These are phyloP conservation scores for Alectoris magna DNA, from an alignment of 2,797 vertebrate genomes.

Conservation along the genomic window DNA sequence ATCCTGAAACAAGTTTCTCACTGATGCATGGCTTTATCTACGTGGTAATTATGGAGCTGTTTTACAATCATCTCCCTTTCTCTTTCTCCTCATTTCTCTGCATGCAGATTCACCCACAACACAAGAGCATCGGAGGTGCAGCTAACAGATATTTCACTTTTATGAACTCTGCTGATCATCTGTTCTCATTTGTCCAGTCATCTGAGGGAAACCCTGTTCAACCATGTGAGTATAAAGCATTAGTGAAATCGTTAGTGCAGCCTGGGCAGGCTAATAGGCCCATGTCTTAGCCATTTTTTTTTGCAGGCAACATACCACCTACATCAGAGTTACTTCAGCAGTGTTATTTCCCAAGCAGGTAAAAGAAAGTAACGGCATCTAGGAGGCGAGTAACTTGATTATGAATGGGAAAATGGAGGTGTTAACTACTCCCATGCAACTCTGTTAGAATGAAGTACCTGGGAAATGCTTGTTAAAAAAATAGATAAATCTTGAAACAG, in stretches of 20 bases:
- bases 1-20: constrained; percentile 51
- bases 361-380: constrained; percentile 27
- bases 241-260: constrained; percentile 64
- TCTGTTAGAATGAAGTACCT: constrained; percentile 26
- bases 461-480: background rate
- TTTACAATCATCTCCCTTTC: constrained; percentile 29
- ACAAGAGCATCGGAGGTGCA: background rate
- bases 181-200: constrained; percentile 57
- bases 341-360: constrained; percentile 38
- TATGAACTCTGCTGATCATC: constrained; percentile 55
- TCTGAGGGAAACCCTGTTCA: constrained; percentile 58
- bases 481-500: background rate
- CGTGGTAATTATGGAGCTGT: background rate
- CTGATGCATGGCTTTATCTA: constrained; percentile 9
- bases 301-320: background rate
- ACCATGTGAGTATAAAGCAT: constrained; percentile 44
- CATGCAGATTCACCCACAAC: constrained; percentile 37
- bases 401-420: constrained; percentile 15
- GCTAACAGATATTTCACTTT: constrained; percentile 53
- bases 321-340: constrained; percentile 6
- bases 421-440: constrained; percentile 13
- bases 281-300: constrained; percentile 50
- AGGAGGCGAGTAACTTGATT: constrained; percentile 25
- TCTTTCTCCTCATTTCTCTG: background rate
- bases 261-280: constrained; percentile 27